phyloP scores from a whole-genome alignment of 2,113 vertebrate species.

The Corythornis madagascariensis region DNA sequence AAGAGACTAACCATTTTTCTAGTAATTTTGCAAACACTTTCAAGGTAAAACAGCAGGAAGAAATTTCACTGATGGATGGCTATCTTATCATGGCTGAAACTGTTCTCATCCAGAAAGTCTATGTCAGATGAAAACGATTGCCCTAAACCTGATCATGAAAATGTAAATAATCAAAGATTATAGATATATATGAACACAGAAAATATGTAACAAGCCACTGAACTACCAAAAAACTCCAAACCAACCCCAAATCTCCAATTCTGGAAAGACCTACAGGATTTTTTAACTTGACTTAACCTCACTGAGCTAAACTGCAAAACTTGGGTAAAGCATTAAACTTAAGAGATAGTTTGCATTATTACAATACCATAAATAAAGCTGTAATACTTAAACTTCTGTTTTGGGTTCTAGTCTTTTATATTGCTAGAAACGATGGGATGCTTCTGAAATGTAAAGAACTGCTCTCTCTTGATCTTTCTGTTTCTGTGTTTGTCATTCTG shows the following conservation, averaged over 20 bases:
- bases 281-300: neutral
- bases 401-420: neutral
- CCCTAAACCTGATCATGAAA: neutral
- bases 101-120: neutral
- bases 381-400: neutral
- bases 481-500: neutral
- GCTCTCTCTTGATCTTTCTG: neutral
- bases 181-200: neutral
- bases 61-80: neutral
- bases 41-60: neutral
- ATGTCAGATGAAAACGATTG: neutral
- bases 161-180: neutral
- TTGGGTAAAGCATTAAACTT: neutral
- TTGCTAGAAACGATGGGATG: neutral
- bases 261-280: neutral
- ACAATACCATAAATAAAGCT: neutral
- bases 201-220: neutral
- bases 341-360: neutral
- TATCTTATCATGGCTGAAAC: neutral
- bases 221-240: neutral
- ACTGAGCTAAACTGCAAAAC: neutral
- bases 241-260: neutral
- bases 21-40: constrained; percentile 20
- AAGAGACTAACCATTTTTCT: neutral
- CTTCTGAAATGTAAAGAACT: neutral